A percentile compares a stretch with the other conserved stretches of the same genome.
These are phyloP conservation scores for Forbesichthys agassizii DNA, from an alignment of 2,113 vertebrate genomes.

Conservation along the genomic window DNA sequence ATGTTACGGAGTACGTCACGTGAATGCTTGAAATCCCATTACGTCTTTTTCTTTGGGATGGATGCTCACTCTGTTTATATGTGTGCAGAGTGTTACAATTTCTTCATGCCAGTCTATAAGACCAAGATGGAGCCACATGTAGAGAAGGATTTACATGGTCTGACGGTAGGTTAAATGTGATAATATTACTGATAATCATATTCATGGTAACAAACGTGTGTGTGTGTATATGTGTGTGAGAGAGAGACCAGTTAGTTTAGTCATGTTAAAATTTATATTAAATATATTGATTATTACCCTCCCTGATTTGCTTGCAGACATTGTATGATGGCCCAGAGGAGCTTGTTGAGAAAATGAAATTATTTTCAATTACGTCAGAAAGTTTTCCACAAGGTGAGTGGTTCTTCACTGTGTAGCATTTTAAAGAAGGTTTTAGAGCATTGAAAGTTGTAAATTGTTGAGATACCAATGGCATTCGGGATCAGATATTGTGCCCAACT, in stretches of 20 bases:
- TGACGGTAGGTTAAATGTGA: slow-evolving; percentile 77
- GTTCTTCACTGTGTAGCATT: not conserved
- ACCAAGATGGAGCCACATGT: slow-evolving; percentile 66
- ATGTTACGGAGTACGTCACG: not conserved
- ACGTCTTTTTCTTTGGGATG: slow-evolving; percentile 5
- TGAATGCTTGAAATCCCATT: not conserved
- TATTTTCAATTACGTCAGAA: slow-evolving; percentile 58
- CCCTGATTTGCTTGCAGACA: slow-evolving; percentile 65
- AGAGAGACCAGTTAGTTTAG: no score
- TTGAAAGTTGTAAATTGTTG: no score
- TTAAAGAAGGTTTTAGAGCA: no score
- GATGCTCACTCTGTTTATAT: not conserved
- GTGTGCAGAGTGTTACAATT: slow-evolving; percentile 76
- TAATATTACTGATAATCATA: not conserved
- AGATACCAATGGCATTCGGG: no score
- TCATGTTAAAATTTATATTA: not conserved
- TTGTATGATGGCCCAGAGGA: slow-evolving; percentile 72
- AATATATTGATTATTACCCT: not conserved
- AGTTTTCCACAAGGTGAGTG: slow-evolving; percentile 44
- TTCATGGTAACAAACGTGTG: not conserved
- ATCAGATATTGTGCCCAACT: no score
- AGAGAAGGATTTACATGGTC: slow-evolving; percentile 75
- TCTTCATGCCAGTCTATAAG: slow-evolving; percentile 81
- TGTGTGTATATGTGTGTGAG: no score
- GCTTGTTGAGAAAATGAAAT: slow-evolving; percentile 81